Conservation (phyloP, 2,797 vertebrate genomes). For the Crenichthys baileyi region DNA sequence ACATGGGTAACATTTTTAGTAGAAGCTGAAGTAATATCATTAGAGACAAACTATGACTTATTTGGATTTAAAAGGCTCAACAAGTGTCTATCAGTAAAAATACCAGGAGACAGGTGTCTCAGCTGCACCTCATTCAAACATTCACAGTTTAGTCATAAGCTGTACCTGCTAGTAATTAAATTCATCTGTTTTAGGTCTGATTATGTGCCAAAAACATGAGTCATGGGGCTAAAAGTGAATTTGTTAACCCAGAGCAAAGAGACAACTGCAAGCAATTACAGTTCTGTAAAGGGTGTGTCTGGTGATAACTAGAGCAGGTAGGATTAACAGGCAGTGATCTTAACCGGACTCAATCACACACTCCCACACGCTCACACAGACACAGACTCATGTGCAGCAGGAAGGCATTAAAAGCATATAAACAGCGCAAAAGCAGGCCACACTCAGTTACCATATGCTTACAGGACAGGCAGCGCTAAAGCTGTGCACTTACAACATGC, state of each 20-base stretch:
- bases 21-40: neutral
- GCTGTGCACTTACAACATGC: conserved; percentile 47
- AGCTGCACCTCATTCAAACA: conserved; percentile 7
- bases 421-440: conserved; percentile 34
- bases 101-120: conserved; percentile 33
- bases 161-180: conserved; percentile 40
- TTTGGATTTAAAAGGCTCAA: conserved; percentile 4
- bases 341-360: conserved; percentile 21
- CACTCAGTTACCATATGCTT: neutral
- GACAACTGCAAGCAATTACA: conserved; percentile 60
- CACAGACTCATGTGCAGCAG: conserved; percentile 20
- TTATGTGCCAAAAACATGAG: conserved; percentile 3
- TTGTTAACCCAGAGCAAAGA: conserved; percentile 48
- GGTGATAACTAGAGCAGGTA: conserved; percentile 66
- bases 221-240: conserved; percentile 26
- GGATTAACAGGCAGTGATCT: conserved; percentile 65
- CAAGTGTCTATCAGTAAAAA: conserved; percentile 32
- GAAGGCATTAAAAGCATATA: conserved; percentile 47
- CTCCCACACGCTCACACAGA: conserved; percentile 5
- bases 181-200: conserved; percentile 3
- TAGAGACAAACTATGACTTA: neutral
- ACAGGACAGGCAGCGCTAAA: conserved; percentile 18
- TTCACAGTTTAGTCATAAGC: conserved; percentile 16
- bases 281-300: conserved; percentile 52
- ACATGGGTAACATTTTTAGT: too few relatives aligned